phyloP scores from a whole-genome alignment of 2,797 vertebrate species.

The Onychomys torridus region DNA sequence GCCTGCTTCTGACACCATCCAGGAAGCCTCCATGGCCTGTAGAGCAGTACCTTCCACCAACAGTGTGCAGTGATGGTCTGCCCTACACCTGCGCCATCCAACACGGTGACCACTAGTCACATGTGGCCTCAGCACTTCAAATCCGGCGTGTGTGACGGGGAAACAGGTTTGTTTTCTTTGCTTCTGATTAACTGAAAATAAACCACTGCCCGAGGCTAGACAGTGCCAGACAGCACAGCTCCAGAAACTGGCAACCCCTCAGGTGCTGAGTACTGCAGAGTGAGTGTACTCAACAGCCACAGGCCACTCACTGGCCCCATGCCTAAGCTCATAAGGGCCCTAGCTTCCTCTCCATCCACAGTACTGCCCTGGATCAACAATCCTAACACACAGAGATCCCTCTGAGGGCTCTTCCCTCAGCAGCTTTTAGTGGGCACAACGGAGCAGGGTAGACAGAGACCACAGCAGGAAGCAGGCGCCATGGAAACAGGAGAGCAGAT shows the following conservation, averaged over 20 bases:
- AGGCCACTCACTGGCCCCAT: background rate
- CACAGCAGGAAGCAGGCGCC: background rate
- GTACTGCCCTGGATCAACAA: background rate
- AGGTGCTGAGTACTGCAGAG: background rate
- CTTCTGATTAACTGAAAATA: constrained; percentile 40
- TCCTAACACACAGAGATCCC: background rate
- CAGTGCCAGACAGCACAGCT: background rate
- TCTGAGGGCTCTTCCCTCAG: background rate
- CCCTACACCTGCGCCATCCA: rapidly evolving
- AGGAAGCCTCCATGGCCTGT: background rate
- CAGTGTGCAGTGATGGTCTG: background rate
- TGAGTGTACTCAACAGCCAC: background rate
- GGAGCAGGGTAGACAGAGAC: background rate
- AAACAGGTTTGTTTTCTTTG: constrained; percentile 9
- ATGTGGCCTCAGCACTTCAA: background rate
- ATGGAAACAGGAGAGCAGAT: background rate
- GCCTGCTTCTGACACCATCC: background rate
- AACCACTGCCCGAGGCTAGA: background rate
- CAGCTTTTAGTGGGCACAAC: no score
- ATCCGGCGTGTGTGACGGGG: background rate
- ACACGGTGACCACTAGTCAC: background rate
- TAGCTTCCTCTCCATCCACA: background rate
- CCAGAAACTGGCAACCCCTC: background rate
- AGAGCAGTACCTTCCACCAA: rapidly evolving
- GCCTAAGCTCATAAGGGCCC: background rate